Base-by-base conservation (phyloP, 2,113 vertebrate species). In the Myiozetetes cayanensis region DNA sequence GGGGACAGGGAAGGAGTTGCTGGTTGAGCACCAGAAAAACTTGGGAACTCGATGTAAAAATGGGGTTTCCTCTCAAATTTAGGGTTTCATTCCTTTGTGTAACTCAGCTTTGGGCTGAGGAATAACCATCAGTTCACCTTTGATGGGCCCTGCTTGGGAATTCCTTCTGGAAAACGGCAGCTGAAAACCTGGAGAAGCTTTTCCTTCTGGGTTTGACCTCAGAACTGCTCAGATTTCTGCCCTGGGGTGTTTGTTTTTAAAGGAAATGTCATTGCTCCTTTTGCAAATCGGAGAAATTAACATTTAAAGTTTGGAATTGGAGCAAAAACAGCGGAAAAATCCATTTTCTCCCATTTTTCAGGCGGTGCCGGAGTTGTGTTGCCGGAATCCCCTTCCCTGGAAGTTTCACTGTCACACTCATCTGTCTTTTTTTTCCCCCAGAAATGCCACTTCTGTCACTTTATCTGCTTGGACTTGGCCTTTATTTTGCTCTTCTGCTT, bases 241-340 rank as follows among this genome's bases (percentile, higher is more conserved):
- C 56, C 61, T 50, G 16, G 4, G 21, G 4, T 3, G 2, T 19
- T 35, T 4, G 41, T 4, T 52, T 61, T 43, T 4, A 44, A 33
- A 31, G 7, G 28, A 33, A 47, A 25, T 0, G 1, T 14, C 22
- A 4, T 55, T 37, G 8, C 44, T 39, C 9, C 4, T 82, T 71
- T 70, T 61, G 55, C 62, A 21, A 10, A 8, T 1, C 8, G 63
- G 20, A 68, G 63, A 17, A 59, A 12, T 1, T 28, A 71, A 6
- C 5, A 4, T 59, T 74, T 46, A 1, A 11, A 62, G 23, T 35
- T 31, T 0, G 4, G 6, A 8, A 78, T 35, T 8, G 7, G 61
- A 37, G 31, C 17, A 68, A 55, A 55, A 12, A 3, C 9, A 9
- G 21, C 37, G 62, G 47, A 39, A 30, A 43, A 80, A 55, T 44